Conservation (phyloP, 2,888 invertebrate species). For the Archaeoteleia sp. region DNA sequence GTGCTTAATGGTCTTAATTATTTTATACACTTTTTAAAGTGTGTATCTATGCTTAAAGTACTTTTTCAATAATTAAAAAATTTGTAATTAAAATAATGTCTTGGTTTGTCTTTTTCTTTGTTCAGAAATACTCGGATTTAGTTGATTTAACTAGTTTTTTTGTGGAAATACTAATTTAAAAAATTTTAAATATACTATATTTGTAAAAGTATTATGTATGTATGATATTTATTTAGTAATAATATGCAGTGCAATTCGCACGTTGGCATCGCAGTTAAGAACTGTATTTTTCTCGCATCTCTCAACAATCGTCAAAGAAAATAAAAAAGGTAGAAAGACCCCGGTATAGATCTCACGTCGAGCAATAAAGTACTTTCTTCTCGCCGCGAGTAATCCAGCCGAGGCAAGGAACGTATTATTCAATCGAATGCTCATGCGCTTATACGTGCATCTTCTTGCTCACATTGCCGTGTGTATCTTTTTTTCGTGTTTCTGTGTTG, state of each 20-base stretch:
- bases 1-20: conserved; percentile 29
- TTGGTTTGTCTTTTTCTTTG: no score
- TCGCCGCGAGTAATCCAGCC: conserved; percentile 18
- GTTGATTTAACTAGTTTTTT: no score
- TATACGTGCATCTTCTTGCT: conserved; percentile 21
- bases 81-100: no score
- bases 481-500: conserved; percentile 20
- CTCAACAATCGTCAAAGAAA: conserved; percentile 17
- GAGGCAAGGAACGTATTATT: conserved; percentile 19
- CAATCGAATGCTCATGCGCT: conserved; percentile 25
- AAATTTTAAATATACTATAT: no score
- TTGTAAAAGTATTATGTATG: no score
- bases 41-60: neutral
- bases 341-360: conserved; percentile 16
- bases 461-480: conserved; percentile 6
- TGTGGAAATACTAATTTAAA: no score
- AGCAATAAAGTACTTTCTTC: conserved; percentile 45
- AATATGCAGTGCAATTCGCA: neutral
- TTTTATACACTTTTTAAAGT: conserved; percentile 7
- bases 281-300: conserved; percentile 1
- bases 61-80: no score
- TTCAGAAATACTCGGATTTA: no score
- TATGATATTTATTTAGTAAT: no score
- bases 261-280: neutral
- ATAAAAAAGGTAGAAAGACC: neutral